Conservation (phyloP, 2,888 invertebrate species). For the Drosophila demipolita region DNA sequence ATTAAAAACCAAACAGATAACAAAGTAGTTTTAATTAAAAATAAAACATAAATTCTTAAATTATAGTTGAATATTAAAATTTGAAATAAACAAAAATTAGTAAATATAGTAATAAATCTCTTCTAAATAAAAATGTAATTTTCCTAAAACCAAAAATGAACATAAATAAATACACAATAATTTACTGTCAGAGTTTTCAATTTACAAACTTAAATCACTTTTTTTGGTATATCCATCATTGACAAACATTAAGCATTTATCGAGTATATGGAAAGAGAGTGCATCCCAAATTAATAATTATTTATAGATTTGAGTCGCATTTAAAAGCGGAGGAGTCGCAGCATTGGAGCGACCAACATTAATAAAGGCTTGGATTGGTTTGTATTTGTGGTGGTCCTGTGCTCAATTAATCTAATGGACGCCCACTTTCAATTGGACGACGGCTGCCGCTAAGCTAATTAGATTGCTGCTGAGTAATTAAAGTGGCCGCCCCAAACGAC, state of each 20-base stretch:
- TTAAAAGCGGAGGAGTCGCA: neutral
- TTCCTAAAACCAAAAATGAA: neutral
- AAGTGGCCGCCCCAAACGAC: conserved; percentile 42
- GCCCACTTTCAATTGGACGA: conserved; percentile 41
- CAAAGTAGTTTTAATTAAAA: too few relatives aligned
- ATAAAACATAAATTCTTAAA: neutral
- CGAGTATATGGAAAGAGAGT: neutral
- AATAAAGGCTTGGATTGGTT: neutral
- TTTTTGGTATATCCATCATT: neutral
- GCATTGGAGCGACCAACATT: neutral
- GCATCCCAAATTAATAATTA: neutral
- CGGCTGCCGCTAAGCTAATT: conserved; percentile 59
- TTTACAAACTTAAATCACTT: neutral
- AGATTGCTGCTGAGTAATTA: conserved; percentile 67
- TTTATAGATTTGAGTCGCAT: neutral
- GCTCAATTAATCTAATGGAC: conserved; percentile 63
- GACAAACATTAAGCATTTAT: neutral
- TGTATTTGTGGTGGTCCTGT: conserved; percentile 22
- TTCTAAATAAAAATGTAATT: neutral
- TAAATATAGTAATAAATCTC: too few relatives aligned
- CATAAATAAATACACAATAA: neutral
- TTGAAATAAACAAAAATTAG: neutral
- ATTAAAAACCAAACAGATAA: too few relatives aligned
- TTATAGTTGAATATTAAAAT: neutral
- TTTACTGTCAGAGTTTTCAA: neutral